phyloP scores from a whole-genome alignment of 2,113 vertebrate species.

The Aramus guarauna region DNA sequence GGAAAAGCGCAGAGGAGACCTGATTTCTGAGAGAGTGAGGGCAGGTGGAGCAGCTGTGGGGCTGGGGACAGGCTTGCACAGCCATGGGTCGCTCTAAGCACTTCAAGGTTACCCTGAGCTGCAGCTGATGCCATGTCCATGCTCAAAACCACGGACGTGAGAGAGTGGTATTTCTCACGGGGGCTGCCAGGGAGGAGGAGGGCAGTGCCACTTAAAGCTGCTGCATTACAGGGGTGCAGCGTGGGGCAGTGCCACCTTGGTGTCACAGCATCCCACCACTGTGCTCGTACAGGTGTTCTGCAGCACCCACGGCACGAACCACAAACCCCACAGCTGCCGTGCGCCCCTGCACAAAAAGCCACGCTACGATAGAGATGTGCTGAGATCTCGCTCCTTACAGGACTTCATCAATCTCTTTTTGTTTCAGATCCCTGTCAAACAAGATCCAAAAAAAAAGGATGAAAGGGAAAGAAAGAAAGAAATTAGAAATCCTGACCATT shows the following conservation, averaged over 20 bases:
- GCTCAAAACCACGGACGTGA: neutral
- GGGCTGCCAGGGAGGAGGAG: neutral
- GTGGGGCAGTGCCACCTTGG: neutral
- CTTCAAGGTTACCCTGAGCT: neutral
- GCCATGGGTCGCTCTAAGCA: neutral
- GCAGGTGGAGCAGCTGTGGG: neutral
- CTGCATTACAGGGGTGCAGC: neutral
- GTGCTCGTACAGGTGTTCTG: neutral
- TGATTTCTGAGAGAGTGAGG: neutral
- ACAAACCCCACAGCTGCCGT: neutral
- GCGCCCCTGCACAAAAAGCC: neutral
- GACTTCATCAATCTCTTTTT: neutral
- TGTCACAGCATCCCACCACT: neutral
- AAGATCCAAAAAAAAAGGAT: neutral
- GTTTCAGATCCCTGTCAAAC: neutral
- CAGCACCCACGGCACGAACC: neutral
- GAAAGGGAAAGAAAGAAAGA: neutral
- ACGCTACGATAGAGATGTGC: rapidly evolving
- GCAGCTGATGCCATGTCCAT: neutral
- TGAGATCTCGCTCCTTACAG: neutral
- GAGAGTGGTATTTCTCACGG: rapidly evolving
- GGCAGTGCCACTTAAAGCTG: neutral
- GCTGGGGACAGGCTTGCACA: neutral
- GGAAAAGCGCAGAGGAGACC: neutral
- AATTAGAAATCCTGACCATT: neutral